Conservation (phyloP, 2,113 vertebrate genomes). For the Rhea americana region DNA sequence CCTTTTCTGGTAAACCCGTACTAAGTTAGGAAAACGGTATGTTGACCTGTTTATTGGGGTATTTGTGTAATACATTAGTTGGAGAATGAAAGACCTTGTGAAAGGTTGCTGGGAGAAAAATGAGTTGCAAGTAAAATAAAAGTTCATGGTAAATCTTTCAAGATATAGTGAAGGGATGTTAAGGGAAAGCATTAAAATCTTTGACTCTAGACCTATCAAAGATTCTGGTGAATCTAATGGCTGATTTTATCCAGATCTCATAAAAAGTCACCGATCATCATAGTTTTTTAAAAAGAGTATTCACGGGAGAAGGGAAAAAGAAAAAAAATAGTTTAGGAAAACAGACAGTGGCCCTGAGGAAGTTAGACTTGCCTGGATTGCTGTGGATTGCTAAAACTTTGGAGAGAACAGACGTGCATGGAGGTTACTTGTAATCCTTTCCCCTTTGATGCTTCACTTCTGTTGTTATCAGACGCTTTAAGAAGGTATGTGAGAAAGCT, state of each 20-base stretch:
- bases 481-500: not conserved
- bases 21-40: not conserved
- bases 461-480: not conserved
- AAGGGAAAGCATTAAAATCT: not conserved
- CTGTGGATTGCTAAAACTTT: not conserved
- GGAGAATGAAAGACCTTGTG: not conserved
- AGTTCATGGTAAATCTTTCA: not conserved
- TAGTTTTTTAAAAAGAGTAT: not conserved
- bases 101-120: not conserved
- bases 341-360: not conserved
- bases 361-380: not conserved
- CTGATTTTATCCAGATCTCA: not conserved
- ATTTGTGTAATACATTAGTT: not conserved
- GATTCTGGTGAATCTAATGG: not conserved
- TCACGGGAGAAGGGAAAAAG: not conserved
- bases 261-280: not conserved
- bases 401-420: not conserved
- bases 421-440: not conserved
- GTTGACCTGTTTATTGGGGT: not conserved
- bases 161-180: not conserved
- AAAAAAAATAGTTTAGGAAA: not conserved
- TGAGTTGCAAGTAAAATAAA: not conserved
- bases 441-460: not conserved
- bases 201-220: not conserved
- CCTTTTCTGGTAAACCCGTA: not conserved